Evolutionary conservation across 2,888 invertebrate genomes (phyloP).

Genomic region (Hyalella azteca): DNA sequence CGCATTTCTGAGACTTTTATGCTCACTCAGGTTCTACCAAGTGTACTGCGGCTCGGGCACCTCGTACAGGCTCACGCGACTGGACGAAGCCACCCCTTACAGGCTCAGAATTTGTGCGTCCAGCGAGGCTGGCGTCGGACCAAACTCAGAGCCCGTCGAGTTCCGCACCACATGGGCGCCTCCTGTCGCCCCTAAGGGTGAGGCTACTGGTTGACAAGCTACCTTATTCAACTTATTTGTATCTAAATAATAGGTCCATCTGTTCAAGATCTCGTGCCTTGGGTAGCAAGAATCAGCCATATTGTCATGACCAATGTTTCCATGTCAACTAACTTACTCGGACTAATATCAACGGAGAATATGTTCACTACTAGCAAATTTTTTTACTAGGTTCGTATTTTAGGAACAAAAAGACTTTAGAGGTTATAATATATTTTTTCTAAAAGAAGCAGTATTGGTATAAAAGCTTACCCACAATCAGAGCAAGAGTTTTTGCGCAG

Average conservation of each 20-base stretch:
- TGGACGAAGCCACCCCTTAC: conserved; percentile 81
- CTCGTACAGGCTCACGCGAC: conserved; percentile 80
- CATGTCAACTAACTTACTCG: not conserved
- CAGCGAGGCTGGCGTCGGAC: conserved; percentile 84
- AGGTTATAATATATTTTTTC: not conserved
- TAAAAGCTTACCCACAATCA: not conserved
- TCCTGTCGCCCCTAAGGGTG: conserved; percentile 77
- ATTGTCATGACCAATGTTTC: not conserved
- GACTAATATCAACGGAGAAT: not conserved
- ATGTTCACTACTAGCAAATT: not conserved
- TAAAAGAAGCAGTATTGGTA: not conserved
- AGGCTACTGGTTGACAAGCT: too few species aligned
- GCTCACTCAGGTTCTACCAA: conserved; percentile 60
- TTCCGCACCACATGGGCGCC: conserved; percentile 80
- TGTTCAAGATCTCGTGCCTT: too few species aligned
- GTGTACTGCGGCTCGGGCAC: conserved; percentile 79
- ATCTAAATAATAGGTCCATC: too few species aligned
- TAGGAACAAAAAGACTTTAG: not conserved
- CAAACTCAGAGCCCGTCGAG: conserved; percentile 74
- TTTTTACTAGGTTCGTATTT: not conserved
- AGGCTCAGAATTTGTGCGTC: conserved; percentile 84
- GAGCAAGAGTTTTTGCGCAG: not conserved
- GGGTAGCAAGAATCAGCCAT: too few species aligned
- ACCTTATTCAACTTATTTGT: too few species aligned
- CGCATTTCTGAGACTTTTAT: not conserved